These are phyloP conservation scores for Cantharis rufa DNA, from an alignment of 2,888 invertebrate species.

Conservation along the genomic window DNA sequence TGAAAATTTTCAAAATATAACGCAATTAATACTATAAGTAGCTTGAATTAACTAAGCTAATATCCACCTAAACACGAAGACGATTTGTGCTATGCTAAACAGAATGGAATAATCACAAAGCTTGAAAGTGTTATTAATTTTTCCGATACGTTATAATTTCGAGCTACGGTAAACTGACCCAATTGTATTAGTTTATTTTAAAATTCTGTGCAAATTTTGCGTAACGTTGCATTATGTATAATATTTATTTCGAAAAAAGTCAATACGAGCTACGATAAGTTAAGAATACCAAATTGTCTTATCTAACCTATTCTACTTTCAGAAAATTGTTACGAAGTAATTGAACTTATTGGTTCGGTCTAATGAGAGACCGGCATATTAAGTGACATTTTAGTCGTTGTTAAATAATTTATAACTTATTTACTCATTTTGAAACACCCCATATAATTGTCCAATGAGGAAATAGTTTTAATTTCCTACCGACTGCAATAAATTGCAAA, in stretches of 20 bases:
- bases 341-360: neutral
- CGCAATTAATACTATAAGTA: neutral
- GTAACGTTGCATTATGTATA: constrained; percentile 10
- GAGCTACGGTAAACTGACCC: neutral
- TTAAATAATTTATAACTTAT: neutral
- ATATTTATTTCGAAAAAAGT: neutral
- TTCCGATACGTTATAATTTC: constrained; percentile 2
- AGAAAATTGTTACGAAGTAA: neutral
- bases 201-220: neutral
- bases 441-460: neutral
- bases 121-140: constrained; percentile 5
- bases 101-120: constrained; percentile 4
- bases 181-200: constrained; percentile 2
- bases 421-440: neutral
- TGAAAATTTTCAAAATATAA: neutral
- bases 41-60: neutral
- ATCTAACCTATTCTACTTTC: constrained; percentile 19
- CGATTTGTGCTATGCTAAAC: constrained; percentile 2
- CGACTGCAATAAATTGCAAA: neutral
- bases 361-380: neutral
- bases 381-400: neutral
- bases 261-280: neutral
- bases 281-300: constrained; percentile 8
- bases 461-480: neutral
- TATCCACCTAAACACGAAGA: neutral